These are phyloP conservation scores for Porites rus DNA, from an alignment of 92 coral and sea anemone species.

Conservation along the genomic window DNA sequence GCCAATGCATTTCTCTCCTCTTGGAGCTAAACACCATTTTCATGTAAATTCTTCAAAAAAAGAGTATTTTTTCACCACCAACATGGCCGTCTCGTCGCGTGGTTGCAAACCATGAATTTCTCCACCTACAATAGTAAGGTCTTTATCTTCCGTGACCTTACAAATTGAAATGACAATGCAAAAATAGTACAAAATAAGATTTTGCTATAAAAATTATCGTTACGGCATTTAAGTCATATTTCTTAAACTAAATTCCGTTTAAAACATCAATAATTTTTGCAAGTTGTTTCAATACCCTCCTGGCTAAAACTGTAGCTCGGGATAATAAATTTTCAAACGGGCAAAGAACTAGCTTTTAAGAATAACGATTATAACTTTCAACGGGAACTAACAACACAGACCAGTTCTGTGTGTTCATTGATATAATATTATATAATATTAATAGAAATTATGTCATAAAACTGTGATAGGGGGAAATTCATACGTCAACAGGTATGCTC, in stretches of 20 bases:
- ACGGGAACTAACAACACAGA: neutral
- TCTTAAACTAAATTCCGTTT: neutral
- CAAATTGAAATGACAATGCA: neutral
- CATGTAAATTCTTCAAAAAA: too few species aligned
- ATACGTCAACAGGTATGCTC: conserved; percentile 39
- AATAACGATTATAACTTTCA: neutral
- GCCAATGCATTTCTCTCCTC: too few species aligned
- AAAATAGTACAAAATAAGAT: neutral
- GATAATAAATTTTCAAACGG: neutral
- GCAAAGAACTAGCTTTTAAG: neutral
- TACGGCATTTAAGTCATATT: neutral
- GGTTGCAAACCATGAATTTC: too few species aligned
- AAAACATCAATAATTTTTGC: neutral
- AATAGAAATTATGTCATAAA: neutral
- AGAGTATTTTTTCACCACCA: too few species aligned
- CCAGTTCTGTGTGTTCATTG: neutral
- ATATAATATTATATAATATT: neutral
- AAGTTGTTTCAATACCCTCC: neutral
- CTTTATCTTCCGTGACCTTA: neutral
- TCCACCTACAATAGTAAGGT: neutral
- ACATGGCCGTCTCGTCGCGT: too few species aligned
- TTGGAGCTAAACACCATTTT: too few species aligned
- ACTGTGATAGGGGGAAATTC: neutral
- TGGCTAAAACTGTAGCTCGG: neutral
- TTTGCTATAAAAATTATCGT: neutral